Base-by-base conservation (phyloP, 2,888 invertebrate genomes). In the Papilio gigon region DNA sequence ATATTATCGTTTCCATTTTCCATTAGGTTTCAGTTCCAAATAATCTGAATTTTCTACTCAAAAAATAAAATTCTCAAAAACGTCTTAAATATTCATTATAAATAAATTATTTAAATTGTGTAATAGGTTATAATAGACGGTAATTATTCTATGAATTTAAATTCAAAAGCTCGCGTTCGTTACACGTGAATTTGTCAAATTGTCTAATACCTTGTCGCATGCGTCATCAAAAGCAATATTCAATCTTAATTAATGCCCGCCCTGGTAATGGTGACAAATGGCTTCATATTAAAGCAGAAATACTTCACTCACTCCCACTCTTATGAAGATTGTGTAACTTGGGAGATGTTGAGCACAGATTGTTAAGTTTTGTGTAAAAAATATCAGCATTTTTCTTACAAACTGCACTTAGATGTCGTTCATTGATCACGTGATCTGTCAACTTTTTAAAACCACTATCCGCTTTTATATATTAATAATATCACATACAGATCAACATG, bases 111-210 rank as follows among this genome's bases (percentile, higher is more conserved):
- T 14, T 14, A 14, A n/a, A 2, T 40, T n/a, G 5, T 3, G n/a
- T 40, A 40, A n/a, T 40, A 22, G 9, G 6, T 12, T 2, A 1
- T 25, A 22, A 14, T 25, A 25, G 1, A 4, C 4, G 4, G 25
- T 50, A 50, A 50, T 42, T 17, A 42, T 56, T 56, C 30, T 30
- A 30, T 56, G n/a, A 30, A 27, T 56, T 30, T 56, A 56, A 56
- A 56, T 56, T 56, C 53, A 56, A 56, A 50, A 56, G 30, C 53
- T 56, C n/a, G 30, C 53, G 30, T 56, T 56, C 30, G 27, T 53
- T 27, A 17, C 17, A 22, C 30, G 27, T 56, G 53, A 56, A 56
- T 56, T 30, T 30, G 53, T 56, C 30, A 56, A 56, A 56, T 30
- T 17, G 53, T 56, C 53, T 56, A 56, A 56, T 30, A 30, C 1